Conservation (phyloP, 2,888 invertebrate genomes). For the Tipula helvola region DNA sequence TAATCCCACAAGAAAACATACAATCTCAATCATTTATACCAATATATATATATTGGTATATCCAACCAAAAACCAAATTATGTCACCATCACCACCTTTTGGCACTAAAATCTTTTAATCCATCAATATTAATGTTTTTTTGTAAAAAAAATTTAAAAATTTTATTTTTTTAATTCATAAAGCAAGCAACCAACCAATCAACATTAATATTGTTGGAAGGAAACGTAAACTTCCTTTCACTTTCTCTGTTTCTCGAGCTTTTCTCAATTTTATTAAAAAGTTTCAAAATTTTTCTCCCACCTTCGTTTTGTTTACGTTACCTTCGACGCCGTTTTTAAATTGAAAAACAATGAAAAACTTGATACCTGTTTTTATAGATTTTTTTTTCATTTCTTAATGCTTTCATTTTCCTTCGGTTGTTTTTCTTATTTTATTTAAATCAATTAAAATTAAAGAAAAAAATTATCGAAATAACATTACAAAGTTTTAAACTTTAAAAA, state of each 20-base stretch:
- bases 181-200: not conserved
- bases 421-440: not conserved
- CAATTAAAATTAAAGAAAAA: not conserved
- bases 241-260: not conserved
- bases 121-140: not conserved
- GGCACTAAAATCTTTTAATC: not conserved
- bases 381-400: not conserved
- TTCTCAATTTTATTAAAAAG: not conserved
- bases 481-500: not conserved
- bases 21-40: not conserved
- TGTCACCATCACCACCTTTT: not conserved
- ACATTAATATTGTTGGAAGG: not conserved
- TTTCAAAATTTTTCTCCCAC: not conserved
- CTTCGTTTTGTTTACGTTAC: not conserved
- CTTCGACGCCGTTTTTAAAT: not conserved
- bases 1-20: not conserved
- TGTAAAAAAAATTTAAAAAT: not conserved
- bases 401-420: not conserved
- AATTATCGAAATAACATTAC: not conserved
- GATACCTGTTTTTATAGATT: not conserved
- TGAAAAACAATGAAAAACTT: not conserved
- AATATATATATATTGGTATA: no score
- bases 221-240: not conserved
- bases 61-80: not conserved
- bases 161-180: not conserved